Evolutionary conservation across 2,113 vertebrate genomes (phyloP).

Genomic region (Aleadryas rufinucha): DNA sequence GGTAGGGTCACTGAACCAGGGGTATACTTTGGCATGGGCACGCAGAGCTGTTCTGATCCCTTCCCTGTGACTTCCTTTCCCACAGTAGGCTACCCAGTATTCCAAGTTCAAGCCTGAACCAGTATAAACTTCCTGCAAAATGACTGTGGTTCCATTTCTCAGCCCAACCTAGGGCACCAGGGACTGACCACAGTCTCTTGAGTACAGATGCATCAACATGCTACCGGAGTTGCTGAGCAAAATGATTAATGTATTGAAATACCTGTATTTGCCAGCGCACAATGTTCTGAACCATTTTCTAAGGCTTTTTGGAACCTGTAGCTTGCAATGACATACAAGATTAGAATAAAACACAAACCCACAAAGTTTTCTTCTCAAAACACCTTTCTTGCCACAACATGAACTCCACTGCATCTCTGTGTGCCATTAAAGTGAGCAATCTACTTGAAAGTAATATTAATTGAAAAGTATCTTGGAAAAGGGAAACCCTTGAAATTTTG

Average conservation of each 20-base stretch:
- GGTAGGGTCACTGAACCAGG: background rate
- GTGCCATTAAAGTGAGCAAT: conserved; percentile 16
- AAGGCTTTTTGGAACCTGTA: conserved; percentile 38
- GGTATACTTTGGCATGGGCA: background rate
- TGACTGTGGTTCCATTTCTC: conserved; percentile 12
- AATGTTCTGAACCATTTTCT: conserved; percentile 47
- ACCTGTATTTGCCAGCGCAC: conserved; percentile 21
- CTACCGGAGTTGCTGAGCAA: background rate
- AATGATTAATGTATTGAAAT: conserved; percentile 51
- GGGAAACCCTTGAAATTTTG: conserved; percentile 28
- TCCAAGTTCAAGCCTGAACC: conserved; percentile 24
- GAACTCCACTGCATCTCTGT: background rate
- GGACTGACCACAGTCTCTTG: conserved; percentile 20
- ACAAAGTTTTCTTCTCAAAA: conserved; percentile 47
- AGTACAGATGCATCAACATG: conserved; percentile 27
- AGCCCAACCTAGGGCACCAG: background rate
- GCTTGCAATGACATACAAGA: background rate
- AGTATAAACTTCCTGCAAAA: conserved; percentile 47
- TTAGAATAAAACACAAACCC: background rate
- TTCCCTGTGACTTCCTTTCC: background rate
- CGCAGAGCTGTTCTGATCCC: background rate
- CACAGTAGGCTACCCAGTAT: background rate
- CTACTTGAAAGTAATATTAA: conserved; percentile 33
- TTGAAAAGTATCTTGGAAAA: conserved; percentile 19
- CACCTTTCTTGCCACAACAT: background rate